Evolutionary conservation across 2,113 vertebrate genomes (phyloP), one percentile per base, ranked within the genome.

Genomic region (Thymallus thymallus): DNA sequence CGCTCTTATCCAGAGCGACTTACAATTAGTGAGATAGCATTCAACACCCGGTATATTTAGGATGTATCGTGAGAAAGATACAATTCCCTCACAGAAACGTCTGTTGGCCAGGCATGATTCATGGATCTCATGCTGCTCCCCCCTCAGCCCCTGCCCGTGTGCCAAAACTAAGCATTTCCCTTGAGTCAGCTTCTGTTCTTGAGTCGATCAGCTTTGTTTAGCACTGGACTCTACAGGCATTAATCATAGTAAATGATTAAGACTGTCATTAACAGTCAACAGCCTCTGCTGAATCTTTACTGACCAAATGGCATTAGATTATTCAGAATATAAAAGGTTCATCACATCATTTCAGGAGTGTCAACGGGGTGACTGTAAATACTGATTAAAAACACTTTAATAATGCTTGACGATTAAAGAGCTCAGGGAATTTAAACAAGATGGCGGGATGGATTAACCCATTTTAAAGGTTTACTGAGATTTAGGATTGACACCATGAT

Each of bases 381-480:
- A 60, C n/a, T 9, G 56, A 22, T 2, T n/a, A 22, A 60, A 60
- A 60, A 23, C 51, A 60, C 56, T 18, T 51, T 16, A 22, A 60
- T 60, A 60, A 60, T 60, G 56, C 9, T 60, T n/a, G n/a, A n/a
- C 3, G 56, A n/a, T 60, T 22, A 51, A 51, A 51, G 20, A 60
- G n/a, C 56, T 60, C 9, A 22, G 56, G 20, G 56, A 60, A 51
- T 51, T 51, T 51, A 51, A 16, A 60, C 20, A 22, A 22, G 56
- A 60, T 4, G 56, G 56, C 13, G 56, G 23, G n/a, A 60, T n/a
- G 56, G 56, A 60, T 22, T 60, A 22, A 60, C 56, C 16, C 20
- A 60, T 60, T 9, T n/a, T 60, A 60, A 60, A 60, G 56, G 56
- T 60, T 60, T 60, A 60, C n/a, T 7, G 51, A 55, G 51, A 55